Conservation (phyloP, 2,888 invertebrate species). For the Chloromyia formosa region DNA sequence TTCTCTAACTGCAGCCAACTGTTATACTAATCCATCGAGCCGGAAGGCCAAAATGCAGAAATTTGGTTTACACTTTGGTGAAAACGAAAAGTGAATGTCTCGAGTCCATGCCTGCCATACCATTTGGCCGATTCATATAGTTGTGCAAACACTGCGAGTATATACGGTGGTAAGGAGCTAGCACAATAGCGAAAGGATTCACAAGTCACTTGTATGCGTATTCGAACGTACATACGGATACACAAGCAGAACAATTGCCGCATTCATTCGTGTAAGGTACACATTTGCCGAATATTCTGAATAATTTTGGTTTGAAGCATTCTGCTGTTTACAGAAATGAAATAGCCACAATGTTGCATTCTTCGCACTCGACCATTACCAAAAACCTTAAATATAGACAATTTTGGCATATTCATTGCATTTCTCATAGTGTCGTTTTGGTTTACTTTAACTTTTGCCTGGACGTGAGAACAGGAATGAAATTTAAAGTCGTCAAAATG, state of each 20-base stretch:
- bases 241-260: not conserved
- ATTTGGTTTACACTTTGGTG: conserved; percentile 47
- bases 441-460: too few relatives aligned
- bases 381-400: too few relatives aligned
- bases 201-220: conserved; percentile 14
- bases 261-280: conserved; percentile 11
- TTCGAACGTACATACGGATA: not conserved
- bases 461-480: too few relatives aligned
- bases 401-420: too few relatives aligned
- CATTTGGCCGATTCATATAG: not conserved
- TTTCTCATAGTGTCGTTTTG: too few relatives aligned
- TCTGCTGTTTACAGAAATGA: not conserved
- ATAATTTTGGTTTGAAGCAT: conserved; percentile 9
- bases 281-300: conserved; percentile 22
- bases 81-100: conserved; percentile 42
- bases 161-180: not conserved
- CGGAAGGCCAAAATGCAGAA: conserved; percentile 44
- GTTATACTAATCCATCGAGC: conserved; percentile 43
- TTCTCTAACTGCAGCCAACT: conserved; percentile 35
- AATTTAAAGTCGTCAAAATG: too few relatives aligned
- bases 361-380: not conserved
- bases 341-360: conserved; percentile 21
- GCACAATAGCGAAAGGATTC: conserved; percentile 14
- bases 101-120: conserved; percentile 15
- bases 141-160: too few relatives aligned